Conservation (phyloP, 1,140 invertebrate species). For the Drosophila dunni region DNA sequence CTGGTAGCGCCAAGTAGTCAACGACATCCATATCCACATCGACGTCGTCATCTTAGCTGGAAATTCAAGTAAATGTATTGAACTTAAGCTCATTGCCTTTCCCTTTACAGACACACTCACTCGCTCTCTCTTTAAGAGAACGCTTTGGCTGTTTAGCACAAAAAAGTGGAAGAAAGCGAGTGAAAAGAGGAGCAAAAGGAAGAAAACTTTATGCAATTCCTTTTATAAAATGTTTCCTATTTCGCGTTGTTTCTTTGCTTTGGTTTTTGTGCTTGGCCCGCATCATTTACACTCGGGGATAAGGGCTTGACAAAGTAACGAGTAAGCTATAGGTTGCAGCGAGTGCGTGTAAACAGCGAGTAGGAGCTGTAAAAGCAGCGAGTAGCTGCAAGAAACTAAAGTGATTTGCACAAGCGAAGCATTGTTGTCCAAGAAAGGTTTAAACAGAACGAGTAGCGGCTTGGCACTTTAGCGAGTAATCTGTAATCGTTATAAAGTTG, state of each 20-base stretch:
- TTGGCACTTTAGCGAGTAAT: too few relatives aligned
- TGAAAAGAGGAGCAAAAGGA: too few relatives aligned
- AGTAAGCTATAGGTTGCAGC: background rate
- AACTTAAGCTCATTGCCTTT: constrained; percentile 78
- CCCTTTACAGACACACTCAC: constrained; percentile 3
- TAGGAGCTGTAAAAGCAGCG: background rate
- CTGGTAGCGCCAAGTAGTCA: constrained; percentile 63
- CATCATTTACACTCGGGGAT: constrained; percentile 47
- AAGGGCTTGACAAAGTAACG: background rate
- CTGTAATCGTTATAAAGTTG: too few relatives aligned
- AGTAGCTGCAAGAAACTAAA: background rate
- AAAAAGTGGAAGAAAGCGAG: too few relatives aligned
- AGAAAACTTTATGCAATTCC: constrained; percentile 72
- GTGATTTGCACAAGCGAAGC: too few relatives aligned
- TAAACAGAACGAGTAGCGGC: too few relatives aligned
- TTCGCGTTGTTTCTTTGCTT: constrained; percentile 36
- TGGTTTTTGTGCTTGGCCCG: constrained; percentile 5
- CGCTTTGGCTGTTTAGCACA: constrained; percentile 55
- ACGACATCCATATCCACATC: constrained; percentile 54
- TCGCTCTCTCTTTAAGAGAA: constrained; percentile 47
- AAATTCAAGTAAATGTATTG: constrained; percentile 83
- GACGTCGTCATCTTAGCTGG: constrained; percentile 57
- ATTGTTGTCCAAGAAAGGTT: too few relatives aligned
- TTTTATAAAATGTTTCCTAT: constrained; percentile 77
- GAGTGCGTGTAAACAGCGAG: background rate